These are phyloP conservation scores for Micromys minutus DNA, from an alignment of 2,113 vertebrate species.

Conservation along the genomic window DNA sequence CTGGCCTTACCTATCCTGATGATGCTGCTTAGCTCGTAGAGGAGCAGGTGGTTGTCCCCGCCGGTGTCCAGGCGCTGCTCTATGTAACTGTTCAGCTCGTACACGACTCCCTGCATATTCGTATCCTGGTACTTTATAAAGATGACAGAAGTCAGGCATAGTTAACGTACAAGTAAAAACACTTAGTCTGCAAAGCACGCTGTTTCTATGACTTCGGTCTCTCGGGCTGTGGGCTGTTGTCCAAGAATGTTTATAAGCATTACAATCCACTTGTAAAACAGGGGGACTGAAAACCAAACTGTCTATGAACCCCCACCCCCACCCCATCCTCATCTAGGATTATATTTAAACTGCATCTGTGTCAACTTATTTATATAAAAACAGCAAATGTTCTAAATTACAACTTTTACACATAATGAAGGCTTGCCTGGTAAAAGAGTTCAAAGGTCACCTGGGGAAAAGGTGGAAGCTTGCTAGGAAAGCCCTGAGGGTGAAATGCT, in stretches of 20 bases:
- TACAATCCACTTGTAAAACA: not conserved
- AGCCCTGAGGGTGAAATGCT: rapidly evolving
- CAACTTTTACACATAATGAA: not conserved
- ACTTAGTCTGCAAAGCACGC: not conserved
- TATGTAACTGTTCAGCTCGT: constrained; percentile 97
- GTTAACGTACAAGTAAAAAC: constrained; percentile 48
- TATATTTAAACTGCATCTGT: not conserved
- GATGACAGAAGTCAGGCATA: constrained; percentile 4
- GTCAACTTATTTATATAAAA: not conserved
- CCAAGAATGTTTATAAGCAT: not conserved
- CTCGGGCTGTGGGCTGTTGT: not conserved
- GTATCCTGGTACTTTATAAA: constrained; percentile 95
- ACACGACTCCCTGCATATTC: constrained; percentile 98
- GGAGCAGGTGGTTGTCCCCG: constrained; percentile 96
- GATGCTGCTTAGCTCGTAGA: constrained; percentile 97
- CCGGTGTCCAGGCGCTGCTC: constrained; percentile 95
- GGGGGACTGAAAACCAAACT: not conserved
- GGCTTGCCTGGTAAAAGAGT: not conserved
- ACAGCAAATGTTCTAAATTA: not conserved
- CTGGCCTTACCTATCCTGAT: constrained; percentile 94
- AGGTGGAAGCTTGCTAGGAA: rapidly evolving
- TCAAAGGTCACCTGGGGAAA: too few species aligned
- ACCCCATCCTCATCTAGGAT: not conserved
- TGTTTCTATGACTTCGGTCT: not conserved
- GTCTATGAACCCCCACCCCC: too few species aligned